These are phyloP conservation scores for Cryptomyrus ogoouensis DNA, from an alignment of 2,113 vertebrate genomes.

Conservation along the genomic window DNA sequence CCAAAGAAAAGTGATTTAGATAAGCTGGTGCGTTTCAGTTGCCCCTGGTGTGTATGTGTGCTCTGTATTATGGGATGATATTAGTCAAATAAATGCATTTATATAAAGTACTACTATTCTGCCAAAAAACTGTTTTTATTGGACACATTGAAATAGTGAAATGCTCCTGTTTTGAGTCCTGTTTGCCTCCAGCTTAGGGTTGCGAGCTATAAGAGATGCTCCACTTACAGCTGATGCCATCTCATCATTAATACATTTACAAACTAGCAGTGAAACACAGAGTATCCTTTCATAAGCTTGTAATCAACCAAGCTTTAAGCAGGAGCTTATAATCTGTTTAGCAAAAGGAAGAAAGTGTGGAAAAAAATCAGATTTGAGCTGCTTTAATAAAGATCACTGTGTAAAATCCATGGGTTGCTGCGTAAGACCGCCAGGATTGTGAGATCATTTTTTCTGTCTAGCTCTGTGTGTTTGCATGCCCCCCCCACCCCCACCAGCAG, in stretches of 20 bases:
- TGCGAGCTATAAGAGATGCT: neutral
- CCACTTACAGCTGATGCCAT: neutral
- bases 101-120: neutral
- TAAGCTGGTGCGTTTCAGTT: neutral
- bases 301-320: slow-evolving; percentile 16
- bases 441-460: neutral
- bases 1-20: neutral
- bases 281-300: neutral
- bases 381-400: neutral
- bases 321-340: slow-evolving; percentile 14
- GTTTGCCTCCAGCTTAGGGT: neutral
- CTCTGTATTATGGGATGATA: neutral
- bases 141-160: neutral
- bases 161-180: neutral
- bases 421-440: neutral
- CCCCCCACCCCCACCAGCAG: no score
- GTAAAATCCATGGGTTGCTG: neutral
- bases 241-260: neutral
- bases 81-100: neutral
- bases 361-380: slow-evolving; percentile 12
- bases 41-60: neutral
- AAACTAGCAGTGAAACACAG: neutral
- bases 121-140: neutral
- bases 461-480: neutral
- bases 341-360: neutral